Percentiles rank a stretch among this genome's conserved stretches.
Conservation (phyloP, 2,888 invertebrate genomes). For the Trichacis sp. region DNA sequence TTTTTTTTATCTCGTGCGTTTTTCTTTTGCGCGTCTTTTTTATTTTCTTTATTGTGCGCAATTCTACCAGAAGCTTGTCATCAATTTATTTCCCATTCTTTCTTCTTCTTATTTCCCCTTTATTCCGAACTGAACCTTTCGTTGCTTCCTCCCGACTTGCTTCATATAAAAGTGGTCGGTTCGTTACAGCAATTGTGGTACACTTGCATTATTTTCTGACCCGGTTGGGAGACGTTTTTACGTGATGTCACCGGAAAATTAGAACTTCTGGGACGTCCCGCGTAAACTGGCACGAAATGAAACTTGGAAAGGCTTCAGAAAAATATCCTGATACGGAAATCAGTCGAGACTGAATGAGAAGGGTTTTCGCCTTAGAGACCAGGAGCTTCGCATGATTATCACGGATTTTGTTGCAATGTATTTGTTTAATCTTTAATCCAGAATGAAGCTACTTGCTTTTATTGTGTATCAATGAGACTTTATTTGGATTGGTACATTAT, state of each 20-base stretch:
- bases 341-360: too few species aligned
- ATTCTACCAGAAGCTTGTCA: not conserved
- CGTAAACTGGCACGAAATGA: not conserved
- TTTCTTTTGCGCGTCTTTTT: not conserved
- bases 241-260: conserved; percentile 1
- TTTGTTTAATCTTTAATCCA: too few species aligned
- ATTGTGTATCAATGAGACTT: too few species aligned
- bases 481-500: too few species aligned
- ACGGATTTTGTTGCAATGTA: too few species aligned
- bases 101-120: not conserved
- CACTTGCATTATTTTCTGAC: not conserved
- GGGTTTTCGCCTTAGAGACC: too few species aligned
- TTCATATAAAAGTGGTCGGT: not conserved
- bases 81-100: not conserved
- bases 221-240: not conserved
- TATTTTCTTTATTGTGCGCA: not conserved
- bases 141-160: not conserved
- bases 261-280: not conserved
- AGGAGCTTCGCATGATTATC: too few species aligned
- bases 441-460: too few species aligned
- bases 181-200: not conserved
- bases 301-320: too few species aligned
- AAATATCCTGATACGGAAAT: too few species aligned
- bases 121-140: not conserved
- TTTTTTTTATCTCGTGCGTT: not conserved